Base-by-base conservation (phyloP, 1,140 invertebrate genomes). In the Aphis craccivora region DNA sequence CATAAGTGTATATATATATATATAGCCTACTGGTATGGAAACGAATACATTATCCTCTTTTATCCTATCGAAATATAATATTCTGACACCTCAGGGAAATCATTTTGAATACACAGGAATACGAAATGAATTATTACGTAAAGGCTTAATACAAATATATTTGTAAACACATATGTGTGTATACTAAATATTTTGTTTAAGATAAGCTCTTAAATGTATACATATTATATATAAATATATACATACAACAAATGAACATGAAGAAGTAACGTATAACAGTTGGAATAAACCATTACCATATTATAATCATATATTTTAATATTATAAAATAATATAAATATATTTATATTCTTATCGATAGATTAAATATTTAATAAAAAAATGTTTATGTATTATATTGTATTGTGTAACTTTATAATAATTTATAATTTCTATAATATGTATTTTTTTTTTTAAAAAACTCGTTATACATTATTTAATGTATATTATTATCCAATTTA, bases 71-170 rank as follows among this genome's bases (percentile, higher is more conserved):
- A 84, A 84, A 25, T 43, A 18, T 86, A 86, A 86, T 86, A 86
- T 86, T 86, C 40, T 43, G 11, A 86, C 9, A 86, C 84, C 84
- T 30, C 14, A 30, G 84, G 84, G 84, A 86, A 86, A 86, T 86
- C 43, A 86, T 86, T 86, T 45, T 43, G 40, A 86, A 40, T 45
- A 45, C 40, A 84, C 22, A 84, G 37, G 8, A 40, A 76, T n/a
- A 35, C 11, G 9, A 25, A 20, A 84, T 84, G 40, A 84, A 84
- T 84, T 84, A 84, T 43, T 83, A 83, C 37, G n/a, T 35, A n/a
- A 76, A 76, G 60, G 14, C 60, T 76, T 76, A 76, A 76, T 76
- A 76, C 23, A n/a, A 76, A n/a, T 76, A 76, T n/a, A n/a, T 76
- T 76, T 76, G 30, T n/a, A 76, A 76, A 20, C 60, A 76, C 30